Evolutionary conservation across 2,113 vertebrate species (phyloP).

Genomic region (Malurus cyaneus): DNA sequence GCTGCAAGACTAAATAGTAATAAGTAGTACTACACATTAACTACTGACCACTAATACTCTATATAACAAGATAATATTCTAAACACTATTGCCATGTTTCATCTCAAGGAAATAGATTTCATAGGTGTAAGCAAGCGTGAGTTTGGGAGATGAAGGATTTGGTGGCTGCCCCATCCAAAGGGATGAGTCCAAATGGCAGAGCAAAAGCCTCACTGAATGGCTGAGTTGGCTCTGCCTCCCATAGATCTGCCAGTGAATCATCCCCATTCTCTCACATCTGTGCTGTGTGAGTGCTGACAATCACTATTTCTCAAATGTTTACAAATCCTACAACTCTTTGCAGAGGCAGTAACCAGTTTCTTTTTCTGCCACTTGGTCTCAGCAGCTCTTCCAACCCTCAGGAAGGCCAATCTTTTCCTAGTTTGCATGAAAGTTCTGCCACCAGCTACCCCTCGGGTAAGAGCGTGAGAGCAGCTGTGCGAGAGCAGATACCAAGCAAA

Average conservation of each 20-base stretch:
- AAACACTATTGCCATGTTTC: background rate
- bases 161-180: background rate
- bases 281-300: background rate
- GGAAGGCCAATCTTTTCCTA: background rate
- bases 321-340: background rate
- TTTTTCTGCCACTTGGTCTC: background rate
- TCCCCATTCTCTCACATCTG: background rate
- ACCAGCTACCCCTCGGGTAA: background rate
- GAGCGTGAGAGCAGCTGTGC: accelerated
- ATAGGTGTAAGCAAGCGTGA: background rate
- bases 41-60: background rate
- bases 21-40: background rate
- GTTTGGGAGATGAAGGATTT: background rate
- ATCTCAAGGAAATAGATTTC: background rate
- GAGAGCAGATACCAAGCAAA: background rate
- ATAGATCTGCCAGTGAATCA: background rate
- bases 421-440: background rate
- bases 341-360: background rate
- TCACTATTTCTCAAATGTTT: background rate
- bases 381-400: background rate
- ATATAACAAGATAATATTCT: background rate
- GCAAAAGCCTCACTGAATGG: background rate
- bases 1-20: background rate
- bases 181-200: background rate
- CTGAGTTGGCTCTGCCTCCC: background rate